Evolutionary conservation across 2,113 vertebrate species (phyloP).

Genomic region (Dicentrarchus labrax): DNA sequence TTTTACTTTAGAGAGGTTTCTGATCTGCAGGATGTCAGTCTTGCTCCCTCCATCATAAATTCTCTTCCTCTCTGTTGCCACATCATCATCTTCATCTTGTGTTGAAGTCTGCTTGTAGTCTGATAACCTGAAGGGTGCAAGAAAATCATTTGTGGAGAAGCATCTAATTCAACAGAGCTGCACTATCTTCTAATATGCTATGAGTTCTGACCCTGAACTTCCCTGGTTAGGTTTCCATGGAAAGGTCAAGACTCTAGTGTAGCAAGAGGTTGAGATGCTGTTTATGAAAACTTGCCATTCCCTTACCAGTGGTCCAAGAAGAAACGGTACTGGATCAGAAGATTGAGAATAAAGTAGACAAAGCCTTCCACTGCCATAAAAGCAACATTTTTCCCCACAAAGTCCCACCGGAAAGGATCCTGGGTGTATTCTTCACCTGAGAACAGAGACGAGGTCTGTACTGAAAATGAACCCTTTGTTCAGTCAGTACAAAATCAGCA

Average conservation of each 20-base stretch:
- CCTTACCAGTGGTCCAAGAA: slow-evolving; percentile 89
- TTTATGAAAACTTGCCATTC: not conserved
- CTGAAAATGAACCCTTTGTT: slow-evolving; percentile 18
- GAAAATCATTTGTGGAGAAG: not conserved
- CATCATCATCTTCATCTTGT: slow-evolving; percentile 90
- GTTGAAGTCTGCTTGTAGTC: slow-evolving; percentile 67
- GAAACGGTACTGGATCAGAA: slow-evolving; percentile 91
- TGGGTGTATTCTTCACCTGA: slow-evolving; percentile 89
- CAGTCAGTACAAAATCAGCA: slow-evolving; percentile 3
- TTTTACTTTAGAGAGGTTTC: slow-evolving; percentile 92
- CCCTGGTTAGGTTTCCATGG: not conserved
- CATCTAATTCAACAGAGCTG: not conserved
- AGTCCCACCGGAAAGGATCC: slow-evolving; percentile 94
- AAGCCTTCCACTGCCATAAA: slow-evolving; percentile 93
- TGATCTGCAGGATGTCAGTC: slow-evolving; percentile 90
- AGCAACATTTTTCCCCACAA: slow-evolving; percentile 92
- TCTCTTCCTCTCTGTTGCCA: slow-evolving; percentile 92
- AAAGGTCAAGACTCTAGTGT: not conserved
- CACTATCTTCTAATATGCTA: not conserved
- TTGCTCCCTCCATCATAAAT: slow-evolving; percentile 88
- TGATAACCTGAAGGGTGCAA: slow-evolving; percentile 81
- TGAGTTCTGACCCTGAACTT: not conserved
- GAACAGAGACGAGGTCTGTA: slow-evolving; percentile 29
- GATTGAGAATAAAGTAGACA: slow-evolving; percentile 89
- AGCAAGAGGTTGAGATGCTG: not conserved